These are phyloP conservation scores for Thaumatotibia leucotreta DNA, from an alignment of 1,140 invertebrate species.

Conservation along the genomic window DNA sequence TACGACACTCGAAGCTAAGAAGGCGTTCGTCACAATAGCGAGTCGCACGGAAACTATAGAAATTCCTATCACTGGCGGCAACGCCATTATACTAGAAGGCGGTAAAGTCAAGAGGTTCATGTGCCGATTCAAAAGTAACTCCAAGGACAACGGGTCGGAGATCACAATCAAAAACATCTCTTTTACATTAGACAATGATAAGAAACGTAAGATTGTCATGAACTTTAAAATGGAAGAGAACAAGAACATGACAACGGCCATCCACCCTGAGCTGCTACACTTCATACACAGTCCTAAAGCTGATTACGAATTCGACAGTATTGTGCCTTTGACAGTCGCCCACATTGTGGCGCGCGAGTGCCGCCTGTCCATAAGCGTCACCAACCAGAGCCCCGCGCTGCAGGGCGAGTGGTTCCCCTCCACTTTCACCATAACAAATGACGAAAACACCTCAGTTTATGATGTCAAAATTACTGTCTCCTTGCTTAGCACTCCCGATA, in stretches of 20 bases:
- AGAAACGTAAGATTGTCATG: conserved; percentile 56
- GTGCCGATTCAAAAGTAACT: conserved; percentile 82
- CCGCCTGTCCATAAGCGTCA: conserved; percentile 78
- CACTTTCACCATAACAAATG: conserved; percentile 79
- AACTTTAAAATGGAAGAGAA: conserved; percentile 66
- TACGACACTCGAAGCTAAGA: conserved; percentile 47
- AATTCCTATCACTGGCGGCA: conserved; percentile 52
- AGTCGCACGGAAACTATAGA: conserved; percentile 61
- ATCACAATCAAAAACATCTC: conserved; percentile 78
- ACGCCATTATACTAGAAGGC: conserved; percentile 60
- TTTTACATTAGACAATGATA: conserved; percentile 53
- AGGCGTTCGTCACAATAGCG: conserved; percentile 48
- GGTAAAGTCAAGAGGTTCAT: conserved; percentile 82
- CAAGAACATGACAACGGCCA: conserved; percentile 39
- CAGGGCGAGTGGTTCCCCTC: conserved; percentile 88
- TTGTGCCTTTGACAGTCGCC: conserved; percentile 77
- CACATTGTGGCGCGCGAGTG: conserved; percentile 83
- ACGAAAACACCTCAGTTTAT: conserved; percentile 77
- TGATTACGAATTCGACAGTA: conserved; percentile 80
- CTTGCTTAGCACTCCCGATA: conserved; percentile 64
- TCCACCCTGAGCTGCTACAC: conserved; percentile 75
- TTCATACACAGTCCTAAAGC: conserved; percentile 71
- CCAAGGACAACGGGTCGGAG: conserved; percentile 82
- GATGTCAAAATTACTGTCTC: conserved; percentile 70
- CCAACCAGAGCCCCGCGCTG: conserved; percentile 83